Evolutionary conservation across 2,888 invertebrate genomes (phyloP).

Genomic region (Drosophila mimetica): DNA sequence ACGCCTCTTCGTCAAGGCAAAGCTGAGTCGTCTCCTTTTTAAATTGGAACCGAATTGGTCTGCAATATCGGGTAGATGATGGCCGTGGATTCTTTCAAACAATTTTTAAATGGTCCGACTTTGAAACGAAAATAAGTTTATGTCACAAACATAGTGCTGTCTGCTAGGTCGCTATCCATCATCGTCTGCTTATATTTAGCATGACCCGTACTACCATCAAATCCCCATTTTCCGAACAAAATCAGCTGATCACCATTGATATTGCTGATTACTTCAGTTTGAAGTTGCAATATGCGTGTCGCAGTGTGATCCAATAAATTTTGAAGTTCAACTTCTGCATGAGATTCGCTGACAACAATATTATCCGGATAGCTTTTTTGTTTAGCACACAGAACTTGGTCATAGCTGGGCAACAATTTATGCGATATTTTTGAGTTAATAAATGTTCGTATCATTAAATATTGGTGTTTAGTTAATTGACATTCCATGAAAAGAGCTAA

Average conservation of each 20-base stretch:
- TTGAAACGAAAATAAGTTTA: slow-evolving; percentile 29
- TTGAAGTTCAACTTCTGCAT: not conserved
- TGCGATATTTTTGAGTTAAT: not conserved
- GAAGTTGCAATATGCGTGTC: not conserved
- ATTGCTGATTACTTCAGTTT: not conserved
- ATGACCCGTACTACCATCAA: not conserved
- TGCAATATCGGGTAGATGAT: slow-evolving; percentile 12
- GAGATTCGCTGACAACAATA: slow-evolving; percentile 27
- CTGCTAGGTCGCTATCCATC: slow-evolving; percentile 3
- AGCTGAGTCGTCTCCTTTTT: slow-evolving; percentile 4
- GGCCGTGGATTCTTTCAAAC: slow-evolving; percentile 17
- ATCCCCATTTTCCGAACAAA: not conserved
- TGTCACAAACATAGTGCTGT: not conserved
- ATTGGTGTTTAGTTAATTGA: not conserved
- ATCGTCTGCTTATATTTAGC: slow-evolving; percentile 1
- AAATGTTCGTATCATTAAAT: not conserved
- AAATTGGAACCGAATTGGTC: slow-evolving; percentile 15
- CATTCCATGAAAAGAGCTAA: not conserved
- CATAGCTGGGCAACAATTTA: not conserved
- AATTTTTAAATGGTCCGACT: slow-evolving; percentile 25
- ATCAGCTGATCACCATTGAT: not conserved
- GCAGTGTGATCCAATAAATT: not conserved
- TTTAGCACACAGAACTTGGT: slow-evolving; percentile 8
- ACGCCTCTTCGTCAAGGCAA: slow-evolving; percentile 18
- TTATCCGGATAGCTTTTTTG: slow-evolving; percentile 37